A percentile compares a stretch with the other conserved stretches of the same genome.
Evolutionary conservation across 2,888 invertebrate genomes (phyloP).

Genomic region (Tuberolachnus salignus): DNA sequence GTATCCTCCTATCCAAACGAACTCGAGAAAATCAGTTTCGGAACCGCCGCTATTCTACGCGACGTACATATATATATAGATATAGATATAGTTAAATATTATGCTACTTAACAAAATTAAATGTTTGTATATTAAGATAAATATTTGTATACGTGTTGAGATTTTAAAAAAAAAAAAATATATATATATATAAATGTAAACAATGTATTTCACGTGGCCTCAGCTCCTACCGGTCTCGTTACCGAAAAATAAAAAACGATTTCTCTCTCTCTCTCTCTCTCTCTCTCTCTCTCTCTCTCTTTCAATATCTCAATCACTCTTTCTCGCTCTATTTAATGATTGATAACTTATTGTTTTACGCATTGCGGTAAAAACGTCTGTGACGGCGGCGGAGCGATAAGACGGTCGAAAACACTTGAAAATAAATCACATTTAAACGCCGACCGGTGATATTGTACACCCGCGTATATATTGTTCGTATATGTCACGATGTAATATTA

Average conservation of each 20-base stretch:
- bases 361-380: no score
- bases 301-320: background rate
- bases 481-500: background rate
- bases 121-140: constrained; percentile 5
- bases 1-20: background rate
- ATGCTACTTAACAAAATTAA: background rate
- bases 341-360: constrained; percentile 1
- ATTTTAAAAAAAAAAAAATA: background rate
- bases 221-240: background rate
- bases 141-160: constrained; percentile 20
- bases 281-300: no score
- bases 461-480: background rate
- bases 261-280: background rate
- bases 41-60: background rate
- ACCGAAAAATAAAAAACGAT: background rate
- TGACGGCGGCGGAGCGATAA: background rate
- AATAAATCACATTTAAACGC: background rate
- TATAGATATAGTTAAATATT: no score
- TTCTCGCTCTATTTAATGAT: background rate
- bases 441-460: background rate
- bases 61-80: no score
- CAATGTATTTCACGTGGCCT: constrained; percentile 3
- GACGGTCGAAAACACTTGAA: background rate
- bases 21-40: background rate
- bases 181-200: background rate